Evolutionary conservation across 1,140 invertebrate genomes (phyloP), one percentile per base, ranked within the genome.

Genomic region (Carposina sasakii): DNA sequence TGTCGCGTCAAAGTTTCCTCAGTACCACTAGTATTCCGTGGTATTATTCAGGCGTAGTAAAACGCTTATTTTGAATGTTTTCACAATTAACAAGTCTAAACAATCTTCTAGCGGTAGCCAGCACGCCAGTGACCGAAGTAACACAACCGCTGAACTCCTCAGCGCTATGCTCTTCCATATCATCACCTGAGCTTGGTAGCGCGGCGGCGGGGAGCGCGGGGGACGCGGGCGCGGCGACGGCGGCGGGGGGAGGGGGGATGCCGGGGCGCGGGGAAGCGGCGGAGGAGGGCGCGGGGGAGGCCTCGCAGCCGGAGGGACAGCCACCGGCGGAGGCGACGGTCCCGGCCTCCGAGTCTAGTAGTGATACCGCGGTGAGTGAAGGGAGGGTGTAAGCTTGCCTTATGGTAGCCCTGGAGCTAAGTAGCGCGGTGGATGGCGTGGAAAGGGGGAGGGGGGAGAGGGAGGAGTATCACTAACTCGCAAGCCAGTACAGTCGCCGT

Each of bases 291-390:
- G 21, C 33, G 36, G 39, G 48, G 16, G 22, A 34, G 42, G 40
- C 37, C 42, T 28, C 48, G 34, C 37, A 21, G 19, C 28, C 12
- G 15, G 43, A 34, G 13, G 16, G 42, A 24, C 16, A 39, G 28
- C 15, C 15, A 52, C 28, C 46, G 40, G 28, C 48, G 43, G 54
- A 22, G 46, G 46, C 49, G 6, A n/a, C 15, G 17, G 44, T 31
- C 26, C 52, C 61, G 22, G 60, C 58, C 33, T 82, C 78, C 1
- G 76, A 78, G 55, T 68, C 73, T 16, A 82, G 78, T 59, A 82
- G 78, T 24, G 78, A 82, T 20, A 76, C 76, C 12, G 75, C 69
- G 41, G 74, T 82, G 3, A 48, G 67, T 53, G 46, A n/a, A n/a
- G n/a, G n/a, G n/a, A n/a, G n/a, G n/a, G n/a, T n/a, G n/a, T n/a